phyloP scores from a whole-genome alignment of 1,140 invertebrate species.

The Triops cancriformis region DNA sequence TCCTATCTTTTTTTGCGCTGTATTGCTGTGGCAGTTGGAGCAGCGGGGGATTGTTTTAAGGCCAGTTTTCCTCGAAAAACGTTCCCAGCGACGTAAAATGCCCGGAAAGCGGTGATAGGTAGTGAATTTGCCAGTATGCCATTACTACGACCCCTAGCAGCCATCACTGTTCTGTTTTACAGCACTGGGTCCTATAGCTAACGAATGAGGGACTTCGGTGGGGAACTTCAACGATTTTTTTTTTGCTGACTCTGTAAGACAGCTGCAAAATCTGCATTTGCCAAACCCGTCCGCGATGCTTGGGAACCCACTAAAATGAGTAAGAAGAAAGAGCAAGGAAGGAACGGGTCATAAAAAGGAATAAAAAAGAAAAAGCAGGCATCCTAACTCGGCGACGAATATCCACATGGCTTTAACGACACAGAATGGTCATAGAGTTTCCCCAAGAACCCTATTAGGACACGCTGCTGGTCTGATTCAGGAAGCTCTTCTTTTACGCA shows the following conservation, averaged over 20 bases:
- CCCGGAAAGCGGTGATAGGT: background rate
- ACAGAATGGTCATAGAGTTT: background rate
- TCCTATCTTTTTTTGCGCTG: too few species aligned
- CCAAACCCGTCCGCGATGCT: slow-evolving; percentile 3
- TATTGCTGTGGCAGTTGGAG: background rate
- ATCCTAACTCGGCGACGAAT: slow-evolving; percentile 12
- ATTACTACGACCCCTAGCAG: background rate
- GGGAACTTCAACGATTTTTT: background rate
- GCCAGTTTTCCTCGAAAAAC: background rate
- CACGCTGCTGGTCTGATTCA: background rate
- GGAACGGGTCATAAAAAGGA: background rate
- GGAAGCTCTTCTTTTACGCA: slow-evolving; percentile 1
- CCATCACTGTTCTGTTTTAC: background rate
- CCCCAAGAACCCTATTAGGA: background rate
- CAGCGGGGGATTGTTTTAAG: background rate
- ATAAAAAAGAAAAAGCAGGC: background rate
- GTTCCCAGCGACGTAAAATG: background rate
- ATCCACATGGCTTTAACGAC: slow-evolving; percentile 5
- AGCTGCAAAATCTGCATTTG: slow-evolving; percentile 8
- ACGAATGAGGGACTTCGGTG: background rate
- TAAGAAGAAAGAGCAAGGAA: background rate
- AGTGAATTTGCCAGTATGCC: background rate
- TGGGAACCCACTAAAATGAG: background rate
- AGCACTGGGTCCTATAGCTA: background rate
- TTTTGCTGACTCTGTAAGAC: background rate